Evolutionary conservation across 2,888 invertebrate genomes (phyloP).

Genomic region (Eustalomyia histrio): DNA sequence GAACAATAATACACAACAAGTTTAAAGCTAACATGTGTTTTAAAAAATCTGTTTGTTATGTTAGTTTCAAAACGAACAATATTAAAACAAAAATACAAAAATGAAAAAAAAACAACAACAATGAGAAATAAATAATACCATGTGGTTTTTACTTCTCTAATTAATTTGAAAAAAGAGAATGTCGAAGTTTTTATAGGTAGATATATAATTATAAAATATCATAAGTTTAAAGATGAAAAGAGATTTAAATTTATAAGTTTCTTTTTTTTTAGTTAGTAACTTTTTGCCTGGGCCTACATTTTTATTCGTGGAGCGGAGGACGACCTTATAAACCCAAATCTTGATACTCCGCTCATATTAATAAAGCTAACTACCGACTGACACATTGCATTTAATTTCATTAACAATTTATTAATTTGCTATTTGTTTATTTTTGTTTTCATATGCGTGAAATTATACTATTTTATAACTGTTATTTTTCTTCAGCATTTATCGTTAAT

Average conservation of each 20-base stretch:
- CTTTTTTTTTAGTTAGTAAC: neutral
- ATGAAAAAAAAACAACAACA: conserved; percentile 20
- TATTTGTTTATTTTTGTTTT: neutral
- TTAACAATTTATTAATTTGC: neutral
- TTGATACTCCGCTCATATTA: neutral
- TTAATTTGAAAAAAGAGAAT: conserved; percentile 9
- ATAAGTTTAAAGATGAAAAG: neutral
- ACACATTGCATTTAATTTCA: conserved; percentile 57
- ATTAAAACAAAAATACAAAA: neutral
- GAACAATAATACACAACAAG: neutral
- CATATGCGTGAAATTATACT: neutral
- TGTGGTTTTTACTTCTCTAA: conserved; percentile 28
- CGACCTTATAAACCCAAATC: neutral
- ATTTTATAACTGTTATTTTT: conserved; percentile 18
- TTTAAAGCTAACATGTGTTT: conserved; percentile 26
- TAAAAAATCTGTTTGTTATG: neutral
- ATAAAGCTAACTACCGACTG: conserved; percentile 15
- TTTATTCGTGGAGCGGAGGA: neutral
- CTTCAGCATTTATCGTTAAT: conserved; percentile 20
- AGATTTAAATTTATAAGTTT: neutral
- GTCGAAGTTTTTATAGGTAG: neutral
- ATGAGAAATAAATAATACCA: conserved; percentile 23
- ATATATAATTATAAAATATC: neutral
- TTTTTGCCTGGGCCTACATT: neutral
- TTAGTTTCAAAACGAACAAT: neutral